Conservation (phyloP, 2,888 invertebrate species). For the Chymomyza caudatula region DNA sequence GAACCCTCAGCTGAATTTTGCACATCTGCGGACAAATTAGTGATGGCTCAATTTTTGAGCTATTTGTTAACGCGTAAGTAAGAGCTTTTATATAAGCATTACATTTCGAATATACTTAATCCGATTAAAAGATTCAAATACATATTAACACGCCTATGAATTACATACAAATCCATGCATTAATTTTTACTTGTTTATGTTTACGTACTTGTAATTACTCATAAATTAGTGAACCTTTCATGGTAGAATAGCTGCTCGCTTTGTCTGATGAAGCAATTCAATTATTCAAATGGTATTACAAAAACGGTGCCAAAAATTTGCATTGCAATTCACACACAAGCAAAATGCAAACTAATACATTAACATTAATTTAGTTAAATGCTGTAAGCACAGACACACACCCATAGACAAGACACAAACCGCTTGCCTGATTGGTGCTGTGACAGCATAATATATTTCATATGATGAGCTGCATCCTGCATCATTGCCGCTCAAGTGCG, state of each 20-base stretch:
- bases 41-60: too few species aligned
- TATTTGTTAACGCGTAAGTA: too few species aligned
- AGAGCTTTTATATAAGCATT: too few species aligned
- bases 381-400: neutral
- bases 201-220: neutral
- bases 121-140: neutral
- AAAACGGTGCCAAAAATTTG: neutral
- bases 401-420: neutral
- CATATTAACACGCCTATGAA: neutral
- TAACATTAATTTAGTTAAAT: neutral
- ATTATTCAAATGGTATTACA: neutral
- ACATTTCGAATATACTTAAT: neutral
- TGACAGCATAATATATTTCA: neutral
- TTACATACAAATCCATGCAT: neutral
- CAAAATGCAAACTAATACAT: neutral
- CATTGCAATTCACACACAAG: neutral
- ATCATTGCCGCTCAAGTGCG: slow-evolving; percentile 33
- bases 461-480: neutral
- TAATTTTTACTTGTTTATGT: neutral
- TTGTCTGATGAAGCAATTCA: neutral
- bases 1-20: too few species aligned
- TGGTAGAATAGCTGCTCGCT: neutral
- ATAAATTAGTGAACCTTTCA: neutral
- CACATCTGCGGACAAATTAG: too few species aligned
- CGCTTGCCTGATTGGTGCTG: neutral